A percentile compares a stretch with the other conserved stretches of the same genome.
Evolutionary conservation across 2,888 invertebrate genomes (phyloP).

Genomic region (Scaptomyza tumidula): DNA sequence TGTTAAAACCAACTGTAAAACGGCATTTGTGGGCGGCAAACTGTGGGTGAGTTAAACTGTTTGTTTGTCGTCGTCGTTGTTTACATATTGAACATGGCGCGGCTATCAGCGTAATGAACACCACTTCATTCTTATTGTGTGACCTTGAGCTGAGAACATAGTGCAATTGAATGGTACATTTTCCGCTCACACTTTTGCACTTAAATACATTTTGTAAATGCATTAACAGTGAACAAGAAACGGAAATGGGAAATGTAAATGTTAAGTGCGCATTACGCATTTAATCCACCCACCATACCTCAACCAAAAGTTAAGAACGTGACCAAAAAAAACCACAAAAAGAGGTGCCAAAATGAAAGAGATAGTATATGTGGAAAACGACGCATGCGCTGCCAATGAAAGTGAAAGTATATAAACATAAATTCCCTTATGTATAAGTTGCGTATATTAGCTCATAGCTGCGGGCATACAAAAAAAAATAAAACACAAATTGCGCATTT

Average conservation of each 20-base stretch:
- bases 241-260: conserved; percentile 5
- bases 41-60: not conserved
- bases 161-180: conserved; percentile 43
- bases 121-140: conserved; percentile 42
- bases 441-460: conserved; percentile 19
- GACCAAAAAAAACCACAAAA: conserved; percentile 20
- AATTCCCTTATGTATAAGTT: conserved; percentile 6
- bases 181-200: conserved; percentile 7
- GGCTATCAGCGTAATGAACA: conserved; percentile 47
- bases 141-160: conserved; percentile 35
- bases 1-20: conserved; percentile 46
- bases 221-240: conserved; percentile 35
- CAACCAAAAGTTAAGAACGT: conserved; percentile 25
- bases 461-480: conserved; percentile 2
- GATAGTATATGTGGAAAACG: conserved; percentile 10
- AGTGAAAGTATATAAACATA: conserved; percentile 63
- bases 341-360: conserved; percentile 16
- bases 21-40: conserved; percentile 1
- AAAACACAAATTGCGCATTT: conserved; percentile 68
- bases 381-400: conserved; percentile 67
- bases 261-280: conserved; percentile 32
- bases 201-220: not conserved
- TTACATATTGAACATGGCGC: conserved; percentile 27
- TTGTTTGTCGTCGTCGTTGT: conserved; percentile 15
- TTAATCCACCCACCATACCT: not conserved